These are phyloP conservation scores for Callipepla californica DNA, from an alignment of 2,113 vertebrate species.

Conservation along the genomic window DNA sequence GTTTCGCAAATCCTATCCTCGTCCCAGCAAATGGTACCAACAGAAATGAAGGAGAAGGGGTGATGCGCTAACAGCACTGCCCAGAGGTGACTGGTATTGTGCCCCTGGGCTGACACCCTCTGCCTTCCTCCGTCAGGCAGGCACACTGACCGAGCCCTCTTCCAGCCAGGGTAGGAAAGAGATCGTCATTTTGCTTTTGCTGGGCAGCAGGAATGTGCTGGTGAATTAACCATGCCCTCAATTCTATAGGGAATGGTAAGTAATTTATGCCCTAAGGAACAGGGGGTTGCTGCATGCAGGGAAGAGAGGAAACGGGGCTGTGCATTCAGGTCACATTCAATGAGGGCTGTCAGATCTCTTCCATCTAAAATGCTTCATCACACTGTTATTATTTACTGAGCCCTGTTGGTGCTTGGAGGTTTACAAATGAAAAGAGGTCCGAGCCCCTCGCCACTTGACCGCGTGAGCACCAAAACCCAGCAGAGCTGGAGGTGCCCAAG, in stretches of 20 bases:
- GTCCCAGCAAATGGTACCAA: not conserved
- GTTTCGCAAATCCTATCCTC: not conserved
- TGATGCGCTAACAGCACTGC: not conserved
- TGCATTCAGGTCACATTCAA: conserved; percentile 46
- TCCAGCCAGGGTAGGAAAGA: not conserved
- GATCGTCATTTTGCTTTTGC: not conserved
- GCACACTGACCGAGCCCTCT: not conserved
- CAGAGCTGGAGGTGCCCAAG: not conserved
- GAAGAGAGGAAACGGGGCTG: not conserved
- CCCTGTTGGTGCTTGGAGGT: not conserved
- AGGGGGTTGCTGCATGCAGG: not conserved
- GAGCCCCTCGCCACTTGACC: not conserved
- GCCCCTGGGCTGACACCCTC: not conserved
- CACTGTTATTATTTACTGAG: conserved; percentile 2
- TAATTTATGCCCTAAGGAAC: conserved; percentile 55
- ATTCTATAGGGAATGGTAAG: not conserved
- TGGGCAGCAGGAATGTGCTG: not conserved
- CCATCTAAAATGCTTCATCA: not conserved
- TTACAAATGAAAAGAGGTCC: not conserved
- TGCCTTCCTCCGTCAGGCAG: not conserved
- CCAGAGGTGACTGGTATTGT: not conserved
- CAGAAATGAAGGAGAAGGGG: not conserved
- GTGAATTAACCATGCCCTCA: conserved; percentile 47
- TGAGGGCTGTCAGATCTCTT: conserved; percentile 32
- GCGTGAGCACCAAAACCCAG: not conserved